A percentile compares a stretch with the other conserved stretches of the same genome.
Conservation (phyloP, 1,140 invertebrate species). For the Penaeus chinensis region DNA sequence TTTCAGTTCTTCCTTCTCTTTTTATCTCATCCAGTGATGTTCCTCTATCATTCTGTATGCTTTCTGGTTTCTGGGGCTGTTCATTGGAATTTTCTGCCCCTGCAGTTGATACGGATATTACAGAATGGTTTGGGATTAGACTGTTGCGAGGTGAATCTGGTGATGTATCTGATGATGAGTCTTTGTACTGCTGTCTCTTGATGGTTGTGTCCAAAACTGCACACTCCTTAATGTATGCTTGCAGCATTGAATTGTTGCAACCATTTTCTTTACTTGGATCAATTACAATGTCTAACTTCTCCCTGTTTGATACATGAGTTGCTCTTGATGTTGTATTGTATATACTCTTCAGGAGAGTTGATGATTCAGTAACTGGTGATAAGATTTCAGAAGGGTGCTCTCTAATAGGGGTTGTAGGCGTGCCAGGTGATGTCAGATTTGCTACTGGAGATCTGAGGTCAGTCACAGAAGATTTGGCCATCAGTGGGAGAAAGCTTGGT, state of each 20-base stretch:
- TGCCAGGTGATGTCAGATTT: conserved; percentile 34
- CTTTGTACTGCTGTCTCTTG: conserved; percentile 73
- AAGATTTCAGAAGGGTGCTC: conserved; percentile 71
- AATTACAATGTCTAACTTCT: conserved; percentile 34
- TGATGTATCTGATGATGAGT: conserved; percentile 48
- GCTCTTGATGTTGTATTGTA: conserved; percentile 76
- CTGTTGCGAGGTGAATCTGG: conserved; percentile 38
- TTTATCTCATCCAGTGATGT: background rate
- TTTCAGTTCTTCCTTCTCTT: conserved; percentile 23
- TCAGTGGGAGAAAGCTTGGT: conserved; percentile 44
- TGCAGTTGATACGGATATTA: background rate
- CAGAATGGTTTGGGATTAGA: background rate
- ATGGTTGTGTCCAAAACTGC: conserved; percentile 80
- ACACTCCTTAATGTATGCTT: conserved; percentile 81
- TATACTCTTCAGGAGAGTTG: conserved; percentile 73
- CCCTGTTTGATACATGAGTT: conserved; percentile 62
- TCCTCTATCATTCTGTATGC: background rate
- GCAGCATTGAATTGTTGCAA: conserved; percentile 71
- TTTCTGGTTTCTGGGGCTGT: background rate
- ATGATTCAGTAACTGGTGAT: conserved; percentile 74
- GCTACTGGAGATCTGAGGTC: conserved; percentile 42
- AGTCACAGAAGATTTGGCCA: conserved; percentile 37
- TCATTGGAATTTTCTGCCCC: background rate
- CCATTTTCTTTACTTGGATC: conserved; percentile 52
- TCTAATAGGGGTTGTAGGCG: conserved; percentile 60